Conservation (phyloP, 2,888 invertebrate species). For the Oxystoma pomonae region DNA sequence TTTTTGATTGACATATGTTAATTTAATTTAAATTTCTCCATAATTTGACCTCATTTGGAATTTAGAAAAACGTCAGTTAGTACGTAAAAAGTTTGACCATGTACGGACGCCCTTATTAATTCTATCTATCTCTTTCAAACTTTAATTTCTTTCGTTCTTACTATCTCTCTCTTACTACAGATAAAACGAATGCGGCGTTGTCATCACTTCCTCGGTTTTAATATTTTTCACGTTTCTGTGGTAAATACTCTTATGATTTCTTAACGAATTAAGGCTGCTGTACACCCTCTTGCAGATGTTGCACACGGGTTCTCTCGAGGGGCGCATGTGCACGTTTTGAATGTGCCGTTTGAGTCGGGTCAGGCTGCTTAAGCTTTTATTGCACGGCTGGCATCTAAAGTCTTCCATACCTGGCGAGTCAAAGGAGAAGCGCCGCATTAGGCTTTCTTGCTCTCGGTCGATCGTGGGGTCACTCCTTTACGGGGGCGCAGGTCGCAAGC, state of each 20-base stretch:
- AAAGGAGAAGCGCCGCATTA: background rate
- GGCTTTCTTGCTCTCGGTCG: background rate
- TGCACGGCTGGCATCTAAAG: conserved; percentile 88
- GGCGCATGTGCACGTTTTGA: conserved; percentile 88
- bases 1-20: too few relatives aligned
- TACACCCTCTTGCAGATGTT: conserved; percentile 90
- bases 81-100: too few relatives aligned
- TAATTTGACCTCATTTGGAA: too few relatives aligned
- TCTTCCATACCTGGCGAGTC: conserved; percentile 75
- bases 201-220: conserved; percentile 46
- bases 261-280: conserved; percentile 85
- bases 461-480: background rate
- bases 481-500: background rate
- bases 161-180: conserved; percentile 29
- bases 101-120: too few relatives aligned
- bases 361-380: conserved; percentile 83
- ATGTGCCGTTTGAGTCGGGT: conserved; percentile 87
- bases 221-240: conserved; percentile 77
- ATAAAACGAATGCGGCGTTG: conserved; percentile 46
- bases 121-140: too few relatives aligned
- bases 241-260: conserved; percentile 91
- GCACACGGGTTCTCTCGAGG: conserved; percentile 86
- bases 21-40: too few relatives aligned
- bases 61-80: too few relatives aligned
- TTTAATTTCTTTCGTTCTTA: background rate